phyloP scores from a whole-genome alignment of 2,888 invertebrate species.

The Phasia obesa region DNA sequence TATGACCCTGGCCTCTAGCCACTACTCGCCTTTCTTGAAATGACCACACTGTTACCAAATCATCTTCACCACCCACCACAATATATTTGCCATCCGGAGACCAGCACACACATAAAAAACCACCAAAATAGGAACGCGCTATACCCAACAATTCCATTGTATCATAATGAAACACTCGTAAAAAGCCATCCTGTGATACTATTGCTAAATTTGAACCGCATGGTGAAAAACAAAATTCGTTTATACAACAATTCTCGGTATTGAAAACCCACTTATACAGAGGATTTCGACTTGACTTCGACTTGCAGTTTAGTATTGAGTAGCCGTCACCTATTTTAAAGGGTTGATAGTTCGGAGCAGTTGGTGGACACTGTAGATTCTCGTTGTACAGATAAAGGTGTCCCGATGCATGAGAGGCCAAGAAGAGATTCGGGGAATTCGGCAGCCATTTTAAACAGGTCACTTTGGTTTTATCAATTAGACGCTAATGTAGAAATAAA shows the following conservation, averaged over 20 bases:
- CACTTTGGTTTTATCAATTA: constrained; percentile 84
- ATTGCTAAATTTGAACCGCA: constrained; percentile 96
- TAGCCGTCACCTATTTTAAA: constrained; percentile 97
- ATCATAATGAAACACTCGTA: constrained; percentile 98
- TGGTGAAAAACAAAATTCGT: constrained; percentile 98
- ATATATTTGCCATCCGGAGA: constrained; percentile 97
- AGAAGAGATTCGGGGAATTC: constrained; percentile 95
- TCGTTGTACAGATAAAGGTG: constrained; percentile 99
- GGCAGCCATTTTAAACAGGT: constrained; percentile 99
- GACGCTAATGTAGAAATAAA: constrained; percentile 76
- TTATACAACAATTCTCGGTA: constrained; percentile 91
- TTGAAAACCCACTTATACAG: constrained; percentile 95
- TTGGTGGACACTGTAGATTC: constrained; percentile 94
- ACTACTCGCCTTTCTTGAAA: constrained; percentile 95
- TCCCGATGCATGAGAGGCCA: constrained; percentile 97
- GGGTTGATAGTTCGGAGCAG: constrained; percentile 96
- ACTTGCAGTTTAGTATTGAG: constrained; percentile 96
- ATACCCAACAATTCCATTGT: constrained; percentile 97
- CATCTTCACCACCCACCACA: constrained; percentile 99
- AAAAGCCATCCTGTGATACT: constrained; percentile 96
- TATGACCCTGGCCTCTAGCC: constrained; percentile 98
- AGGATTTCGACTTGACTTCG: constrained; percentile 97
- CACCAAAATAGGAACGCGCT: constrained; percentile 98
- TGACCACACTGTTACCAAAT: constrained; percentile 98
- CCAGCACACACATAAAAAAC: constrained; percentile 98